Percentiles rank a stretch among this genome's conserved stretches.
phyloP scores from a whole-genome alignment of 2,888 invertebrate genomes.

The Anaspis maculata region DNA sequence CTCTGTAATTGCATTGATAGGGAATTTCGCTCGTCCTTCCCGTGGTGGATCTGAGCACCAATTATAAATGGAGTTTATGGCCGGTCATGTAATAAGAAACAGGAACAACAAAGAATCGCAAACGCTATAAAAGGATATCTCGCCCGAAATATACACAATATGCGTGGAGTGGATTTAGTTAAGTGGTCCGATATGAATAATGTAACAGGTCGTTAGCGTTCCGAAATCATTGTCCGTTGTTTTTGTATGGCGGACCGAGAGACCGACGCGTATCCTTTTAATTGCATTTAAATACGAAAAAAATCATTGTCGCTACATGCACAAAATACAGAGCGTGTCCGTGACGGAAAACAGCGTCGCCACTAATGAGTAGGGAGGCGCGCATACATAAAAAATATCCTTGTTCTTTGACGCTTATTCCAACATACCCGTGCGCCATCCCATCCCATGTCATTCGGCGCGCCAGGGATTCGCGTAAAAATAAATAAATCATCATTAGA shows the following conservation, averaged over 20 bases:
- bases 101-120: conserved; percentile 15
- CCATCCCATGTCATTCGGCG: too few relatives aligned
- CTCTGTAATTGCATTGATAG: too few relatives aligned
- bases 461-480: too few relatives aligned
- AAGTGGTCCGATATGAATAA: conserved; percentile 34
- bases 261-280: conserved; percentile 19
- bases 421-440: too few relatives aligned
- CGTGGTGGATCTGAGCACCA: too few relatives aligned
- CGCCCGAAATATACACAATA: conserved; percentile 24
- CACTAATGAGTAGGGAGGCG: not conserved
- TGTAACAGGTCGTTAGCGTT: conserved; percentile 35
- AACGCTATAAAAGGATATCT: conserved; percentile 23
- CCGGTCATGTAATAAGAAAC: too few relatives aligned
- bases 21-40: too few relatives aligned
- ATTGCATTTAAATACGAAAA: conserved; percentile 26
- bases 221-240: conserved; percentile 26
- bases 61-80: too few relatives aligned
- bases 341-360: not conserved
- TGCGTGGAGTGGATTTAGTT: conserved; percentile 31
- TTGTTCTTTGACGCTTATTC: too few relatives aligned
- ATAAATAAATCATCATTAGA: too few relatives aligned
- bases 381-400: too few relatives aligned
- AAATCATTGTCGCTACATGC: conserved; percentile 18
- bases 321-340: conserved; percentile 12
- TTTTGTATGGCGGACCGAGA: conserved; percentile 10